Conservation (phyloP, 2,797 vertebrate species). For the Thunnus albacares region DNA sequence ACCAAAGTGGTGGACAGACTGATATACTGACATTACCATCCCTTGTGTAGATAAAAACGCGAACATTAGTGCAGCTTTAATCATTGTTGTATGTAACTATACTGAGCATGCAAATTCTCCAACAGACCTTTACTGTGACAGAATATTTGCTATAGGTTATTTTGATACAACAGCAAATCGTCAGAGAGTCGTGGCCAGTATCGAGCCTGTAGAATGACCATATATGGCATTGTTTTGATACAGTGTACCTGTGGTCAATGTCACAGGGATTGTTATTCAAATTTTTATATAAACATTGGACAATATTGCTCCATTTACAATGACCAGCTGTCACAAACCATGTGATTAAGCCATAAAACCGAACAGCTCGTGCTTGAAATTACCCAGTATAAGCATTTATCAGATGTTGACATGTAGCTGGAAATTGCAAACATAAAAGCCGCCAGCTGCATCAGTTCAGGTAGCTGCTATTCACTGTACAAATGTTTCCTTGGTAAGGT, state of each 20-base stretch:
- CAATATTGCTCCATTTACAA: neutral
- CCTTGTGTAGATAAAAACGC: no score
- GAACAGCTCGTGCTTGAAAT: constrained; percentile 21
- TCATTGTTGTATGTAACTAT: neutral
- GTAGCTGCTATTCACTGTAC: neutral
- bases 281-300: neutral
- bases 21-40: no score
- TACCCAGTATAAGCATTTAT: constrained; percentile 5
- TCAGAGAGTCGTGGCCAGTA: no score
- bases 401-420: constrained; percentile 6
- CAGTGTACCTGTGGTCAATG: neutral
- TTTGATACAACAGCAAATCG: neutral
- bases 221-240: no score
- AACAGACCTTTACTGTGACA: neutral
- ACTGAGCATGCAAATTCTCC: neutral
- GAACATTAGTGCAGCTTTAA: neutral
- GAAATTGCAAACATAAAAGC: constrained; percentile 20
- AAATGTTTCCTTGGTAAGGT: constrained; percentile 27
- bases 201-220: no score
- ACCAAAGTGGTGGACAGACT: no score
- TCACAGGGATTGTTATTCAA: constrained; percentile 5
- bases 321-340: neutral
- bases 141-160: neutral
- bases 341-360: constrained; percentile 16
- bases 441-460: neutral